Conservation (phyloP, 2,888 invertebrate species). For the Cordilura impudica region DNA sequence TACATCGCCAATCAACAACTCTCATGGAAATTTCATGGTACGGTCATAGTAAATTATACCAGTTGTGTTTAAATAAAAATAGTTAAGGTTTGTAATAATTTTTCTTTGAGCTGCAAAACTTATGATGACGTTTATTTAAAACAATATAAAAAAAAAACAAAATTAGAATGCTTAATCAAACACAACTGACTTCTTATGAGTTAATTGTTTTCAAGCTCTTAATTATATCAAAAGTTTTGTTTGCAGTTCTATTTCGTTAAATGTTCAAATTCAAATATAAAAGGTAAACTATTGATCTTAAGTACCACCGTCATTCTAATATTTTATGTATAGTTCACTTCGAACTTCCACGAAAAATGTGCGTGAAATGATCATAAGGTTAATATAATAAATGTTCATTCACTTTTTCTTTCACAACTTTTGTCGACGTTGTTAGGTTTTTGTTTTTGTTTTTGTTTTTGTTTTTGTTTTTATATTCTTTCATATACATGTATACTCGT, state of each 20-base stretch:
- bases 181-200: too few relatives aligned
- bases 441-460: not conserved
- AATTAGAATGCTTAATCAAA: too few relatives aligned
- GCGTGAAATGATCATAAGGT: conserved; percentile 39
- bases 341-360: conserved; percentile 20
- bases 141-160: too few relatives aligned
- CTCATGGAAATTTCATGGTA: too few relatives aligned
- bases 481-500: not conserved
- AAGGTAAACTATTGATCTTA: conserved; percentile 23
- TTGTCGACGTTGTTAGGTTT: not conserved
- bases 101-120: too few relatives aligned
- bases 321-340: conserved; percentile 1
- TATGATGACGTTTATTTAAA: too few relatives aligned
- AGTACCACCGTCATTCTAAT: not conserved
- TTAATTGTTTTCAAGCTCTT: too few relatives aligned
- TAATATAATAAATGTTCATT: conserved; percentile 36
- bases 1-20: too few relatives aligned
- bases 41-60: too few relatives aligned
- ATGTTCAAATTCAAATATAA: not conserved
- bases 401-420: not conserved
- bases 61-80: too few relatives aligned
- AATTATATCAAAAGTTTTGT: not conserved
- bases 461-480: conserved; percentile 10
- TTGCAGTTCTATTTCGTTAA: not conserved
- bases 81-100: too few relatives aligned